Evolutionary conservation across 2,113 vertebrate genomes (phyloP), one percentile per base, ranked within the genome.

Genomic region (Acrocephalus arundinaceus): DNA sequence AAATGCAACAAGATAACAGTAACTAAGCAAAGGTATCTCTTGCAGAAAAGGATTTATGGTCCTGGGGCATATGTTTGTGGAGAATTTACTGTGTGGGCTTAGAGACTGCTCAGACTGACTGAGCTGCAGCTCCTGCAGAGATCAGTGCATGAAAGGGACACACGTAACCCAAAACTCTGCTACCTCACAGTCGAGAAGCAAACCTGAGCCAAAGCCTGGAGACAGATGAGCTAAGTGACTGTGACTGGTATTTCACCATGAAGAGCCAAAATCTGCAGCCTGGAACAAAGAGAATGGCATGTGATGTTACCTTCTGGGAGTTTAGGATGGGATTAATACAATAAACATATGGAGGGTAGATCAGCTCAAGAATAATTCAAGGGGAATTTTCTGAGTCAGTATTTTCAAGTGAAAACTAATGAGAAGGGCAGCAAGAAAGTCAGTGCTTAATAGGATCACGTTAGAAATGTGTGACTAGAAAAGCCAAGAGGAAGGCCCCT

Each of bases 101-200:
- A 95, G 39, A 51, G 51, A 65, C 28, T 62, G 87, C 87, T 95
- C 93, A 95, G 95, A 86, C 84, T 75, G 91, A 82, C 87, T 87
- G 46, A 94, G 91, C 87, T 5, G 5, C 78, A 85, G 61, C 91
- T 94, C 74, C 78, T 57, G 57, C 45, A 88, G 77, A 82, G 54
- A 66, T 3, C 23, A 51, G 18, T 0, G 13, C 7, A 1, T 13
- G 48, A 35, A 68, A 55, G 19, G 19, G 24, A 46, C 23, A 79
- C 9, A 7, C 0, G 2, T 39, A 62, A 90, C 28, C 54, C 54
- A 11, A 76, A 85, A 72, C n/a, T 54, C 65, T 17, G 6, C 45
- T 27, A 85, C 67, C 23, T 80, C 30, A 57, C 37, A 46, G 33
- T 22, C 22, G 61, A 48, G 48, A 30, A 80, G 19, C 35, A 83